phyloP scores from a whole-genome alignment of 2,888 invertebrate species.

The Synergus gifuensis region DNA sequence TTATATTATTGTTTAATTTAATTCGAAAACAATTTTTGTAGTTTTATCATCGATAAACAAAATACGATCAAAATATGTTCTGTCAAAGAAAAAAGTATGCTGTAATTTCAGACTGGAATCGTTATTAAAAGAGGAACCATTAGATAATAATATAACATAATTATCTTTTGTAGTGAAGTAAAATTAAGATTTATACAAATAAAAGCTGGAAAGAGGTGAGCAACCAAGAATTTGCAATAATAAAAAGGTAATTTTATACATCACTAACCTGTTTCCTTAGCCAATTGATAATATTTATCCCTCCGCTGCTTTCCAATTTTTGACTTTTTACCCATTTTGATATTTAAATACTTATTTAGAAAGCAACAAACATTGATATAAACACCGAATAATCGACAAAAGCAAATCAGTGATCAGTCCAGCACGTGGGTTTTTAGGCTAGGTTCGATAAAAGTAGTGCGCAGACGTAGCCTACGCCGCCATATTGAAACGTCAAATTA shows the following conservation, averaged over 20 bases:
- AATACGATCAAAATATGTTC: neutral
- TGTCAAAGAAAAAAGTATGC: neutral
- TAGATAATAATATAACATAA: neutral
- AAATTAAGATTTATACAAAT: neutral
- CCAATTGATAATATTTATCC: slow-evolving; percentile 98
- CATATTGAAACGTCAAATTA: no score
- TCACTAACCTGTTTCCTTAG: slow-evolving; percentile 95
- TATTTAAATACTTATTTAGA: neutral
- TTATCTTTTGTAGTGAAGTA: neutral
- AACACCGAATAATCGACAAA: neutral
- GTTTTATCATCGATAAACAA: neutral
- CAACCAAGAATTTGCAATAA: neutral
- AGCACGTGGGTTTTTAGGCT: slow-evolving; percentile 20
- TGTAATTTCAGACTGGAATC: neutral
- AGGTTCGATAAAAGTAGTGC: neutral
- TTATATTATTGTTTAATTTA: neutral
- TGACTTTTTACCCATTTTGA: slow-evolving; percentile 93
- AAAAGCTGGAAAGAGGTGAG: neutral
- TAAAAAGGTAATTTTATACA: neutral
- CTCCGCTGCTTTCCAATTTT: slow-evolving; percentile 99
- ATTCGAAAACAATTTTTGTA: neutral
- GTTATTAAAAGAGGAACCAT: neutral
- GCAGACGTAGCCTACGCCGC: no score
- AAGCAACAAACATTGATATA: neutral
- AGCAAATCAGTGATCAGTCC: neutral